Evolutionary conservation across 2,797 vertebrate species (phyloP).

Genomic region (Euphonia xanthogaster): DNA sequence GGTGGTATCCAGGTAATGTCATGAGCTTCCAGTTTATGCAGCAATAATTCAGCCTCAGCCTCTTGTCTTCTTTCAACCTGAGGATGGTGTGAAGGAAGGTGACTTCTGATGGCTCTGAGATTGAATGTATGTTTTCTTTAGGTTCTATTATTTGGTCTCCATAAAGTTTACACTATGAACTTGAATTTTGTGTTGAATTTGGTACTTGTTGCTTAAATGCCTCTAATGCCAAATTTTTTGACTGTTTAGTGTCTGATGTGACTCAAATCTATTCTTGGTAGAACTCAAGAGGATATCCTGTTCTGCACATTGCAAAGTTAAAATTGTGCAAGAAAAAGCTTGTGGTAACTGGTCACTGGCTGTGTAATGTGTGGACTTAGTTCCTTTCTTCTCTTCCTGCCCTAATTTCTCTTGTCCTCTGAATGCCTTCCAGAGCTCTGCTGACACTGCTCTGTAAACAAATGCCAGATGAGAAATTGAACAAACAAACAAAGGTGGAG

Average conservation of each 20-base stretch:
- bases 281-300: not conserved
- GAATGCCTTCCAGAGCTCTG: not conserved
- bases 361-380: not conserved
- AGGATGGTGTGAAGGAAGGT: not conserved
- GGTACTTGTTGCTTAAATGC: not conserved
- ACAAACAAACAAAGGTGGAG: not conserved
- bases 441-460: not conserved
- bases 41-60: not conserved
- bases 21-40: not conserved
- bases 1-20: not conserved
- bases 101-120: not conserved
- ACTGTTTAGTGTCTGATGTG: not conserved
- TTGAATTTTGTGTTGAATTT: not conserved
- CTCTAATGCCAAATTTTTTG: not conserved
- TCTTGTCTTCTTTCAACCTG: not conserved
- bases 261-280: not conserved
- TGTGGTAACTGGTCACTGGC: not conserved
- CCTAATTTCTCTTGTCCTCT: not conserved
- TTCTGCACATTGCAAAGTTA: not conserved
- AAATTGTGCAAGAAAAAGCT: not conserved
- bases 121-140: not conserved
- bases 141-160: not conserved
- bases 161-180: not conserved
- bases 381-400: constrained; percentile 18
- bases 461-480: not conserved